Percentiles rank a stretch among this genome's conserved stretches.
Evolutionary conservation across 92 coral and sea anemone genomes (phyloP).

Genomic region (Palythoa heliodiscus): DNA sequence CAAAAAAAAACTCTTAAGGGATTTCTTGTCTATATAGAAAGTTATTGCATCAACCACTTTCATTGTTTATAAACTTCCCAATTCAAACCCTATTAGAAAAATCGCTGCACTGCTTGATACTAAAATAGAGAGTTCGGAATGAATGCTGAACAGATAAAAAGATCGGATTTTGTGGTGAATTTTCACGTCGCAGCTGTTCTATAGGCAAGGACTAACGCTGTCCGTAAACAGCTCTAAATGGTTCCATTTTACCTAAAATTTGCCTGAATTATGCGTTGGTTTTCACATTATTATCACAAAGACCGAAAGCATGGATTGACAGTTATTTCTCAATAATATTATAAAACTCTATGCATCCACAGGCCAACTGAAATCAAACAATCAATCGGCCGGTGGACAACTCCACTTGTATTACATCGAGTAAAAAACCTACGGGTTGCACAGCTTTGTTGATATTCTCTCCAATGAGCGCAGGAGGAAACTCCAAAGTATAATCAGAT

Average conservation of each 20-base stretch:
- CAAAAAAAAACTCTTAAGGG: not conserved
- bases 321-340: conserved; percentile 6
- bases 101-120: conserved; percentile 47
- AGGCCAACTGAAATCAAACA: conserved; percentile 20
- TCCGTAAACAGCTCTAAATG: conserved; percentile 12
- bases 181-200: conserved; percentile 17
- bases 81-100: conserved; percentile 45
- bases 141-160: conserved; percentile 29
- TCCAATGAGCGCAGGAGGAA: not conserved
- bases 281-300: not conserved
- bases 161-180: conserved; percentile 22
- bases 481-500: conserved; percentile 13
- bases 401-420: not conserved
- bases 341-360: not conserved
- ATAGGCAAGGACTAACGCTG: not conserved
- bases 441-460: conserved; percentile 21
- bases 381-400: conserved; percentile 13
- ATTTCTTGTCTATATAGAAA: conserved; percentile 2
- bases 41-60: conserved; percentile 16
- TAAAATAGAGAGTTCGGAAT: conserved; percentile 26
- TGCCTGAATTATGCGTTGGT: not conserved
- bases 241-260: conserved; percentile 3
- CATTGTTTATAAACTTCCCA: conserved; percentile 41
- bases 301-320: not conserved
- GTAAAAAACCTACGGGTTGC: conserved; percentile 14